Evolutionary conservation across 92 coral and sea anemone genomes (phyloP), one percentile per base, ranked within the genome.

Genomic region (Palythoa grandis): DNA sequence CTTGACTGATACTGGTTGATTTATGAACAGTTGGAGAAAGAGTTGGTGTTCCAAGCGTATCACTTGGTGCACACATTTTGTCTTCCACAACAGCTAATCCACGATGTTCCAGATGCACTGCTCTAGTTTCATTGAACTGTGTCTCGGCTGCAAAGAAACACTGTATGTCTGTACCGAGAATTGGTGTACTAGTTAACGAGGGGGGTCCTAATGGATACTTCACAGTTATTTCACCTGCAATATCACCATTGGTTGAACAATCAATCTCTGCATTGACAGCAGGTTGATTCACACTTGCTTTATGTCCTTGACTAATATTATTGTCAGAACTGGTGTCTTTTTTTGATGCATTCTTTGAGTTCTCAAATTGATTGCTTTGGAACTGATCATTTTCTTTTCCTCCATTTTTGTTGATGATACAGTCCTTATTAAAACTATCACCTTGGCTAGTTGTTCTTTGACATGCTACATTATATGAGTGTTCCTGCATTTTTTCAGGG

Each of bases 131-230:
- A 2, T 50, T 77, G 48, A 52, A 47, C 4, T 63, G 74, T 22
- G 74, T 80, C 22, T 80, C 85, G 11, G 74, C 47, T 7, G 85
- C 60, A 43, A 88, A 57, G 89, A 80, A 58, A 69, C 88, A 52
- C 38, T 80, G 65, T 20, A 47, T 47, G 39, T 79, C 84, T 37
- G 74, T 22, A 43, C 40, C 66, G 5, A 77, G 48, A 53, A 90
- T 53, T 47, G 96, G 96, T 12, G 98, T 94, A 68, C 98, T 94
- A 3, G 93, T 87, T 50, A 58, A 68, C 16, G 95, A 94, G 0
- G 98, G 98, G 3, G 91, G 92, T 47, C 98, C 95, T 56, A 92
- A 69, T 38, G 87, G 71, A 67, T 79, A 79, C 53, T 77, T 83
- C 7, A 84, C 83, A 17, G 91, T 90, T 22, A 66, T 85, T 20